Percentiles rank a stretch among this genome's conserved stretches.
Evolutionary conservation across 1,140 invertebrate species (phyloP).

Genomic region (Drosophila pectinifera): DNA sequence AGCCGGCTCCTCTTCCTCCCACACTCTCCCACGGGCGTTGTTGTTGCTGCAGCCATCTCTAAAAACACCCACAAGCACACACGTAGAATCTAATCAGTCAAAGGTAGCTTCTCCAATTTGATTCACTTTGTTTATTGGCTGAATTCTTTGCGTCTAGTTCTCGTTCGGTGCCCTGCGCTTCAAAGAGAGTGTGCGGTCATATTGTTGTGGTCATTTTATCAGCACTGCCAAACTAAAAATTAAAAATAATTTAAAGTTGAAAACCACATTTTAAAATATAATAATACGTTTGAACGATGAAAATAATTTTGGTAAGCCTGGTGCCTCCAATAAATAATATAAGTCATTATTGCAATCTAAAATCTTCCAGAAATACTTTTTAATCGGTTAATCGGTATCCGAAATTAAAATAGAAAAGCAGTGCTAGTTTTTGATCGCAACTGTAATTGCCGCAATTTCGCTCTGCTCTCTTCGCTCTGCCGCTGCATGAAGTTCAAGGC

Average conservation of each 20-base stretch:
- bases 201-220: background rate
- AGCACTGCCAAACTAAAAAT: background rate
- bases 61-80: slow-evolving; percentile 6
- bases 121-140: slow-evolving; percentile 18
- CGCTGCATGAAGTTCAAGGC: slow-evolving; percentile 36
- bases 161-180: slow-evolving; percentile 24
- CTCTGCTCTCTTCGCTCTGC: slow-evolving; percentile 18
- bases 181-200: slow-evolving; percentile 3
- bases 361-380: no score
- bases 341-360: no score
- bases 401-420: background rate
- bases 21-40: slow-evolving; percentile 7
- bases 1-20: background rate
- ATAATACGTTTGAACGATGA: no score
- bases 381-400: background rate
- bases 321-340: no score
- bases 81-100: slow-evolving; percentile 29
- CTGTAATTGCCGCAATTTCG: background rate
- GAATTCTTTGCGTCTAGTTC: slow-evolving; percentile 16
- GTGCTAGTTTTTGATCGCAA: background rate
- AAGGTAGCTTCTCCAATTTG: slow-evolving; percentile 23
- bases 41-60: slow-evolving; percentile 29
- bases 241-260: background rate
- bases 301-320: no score
- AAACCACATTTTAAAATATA: background rate